Evolutionary conservation across 2,113 vertebrate species (phyloP), one percentile per base, ranked within the genome.

Genomic region (Catharus minimus): DNA sequence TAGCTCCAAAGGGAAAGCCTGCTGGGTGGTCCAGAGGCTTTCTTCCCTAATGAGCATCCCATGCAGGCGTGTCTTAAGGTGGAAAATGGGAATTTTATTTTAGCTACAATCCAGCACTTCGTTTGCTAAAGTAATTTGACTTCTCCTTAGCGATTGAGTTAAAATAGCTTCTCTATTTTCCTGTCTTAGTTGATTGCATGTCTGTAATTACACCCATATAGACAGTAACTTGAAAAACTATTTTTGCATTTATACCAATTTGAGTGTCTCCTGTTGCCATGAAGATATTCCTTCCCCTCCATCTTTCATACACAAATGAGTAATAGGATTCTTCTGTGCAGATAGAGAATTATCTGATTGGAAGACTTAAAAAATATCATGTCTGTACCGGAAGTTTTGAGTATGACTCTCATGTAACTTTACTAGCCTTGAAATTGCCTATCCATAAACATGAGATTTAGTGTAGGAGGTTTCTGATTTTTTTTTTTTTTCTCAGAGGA

Each of bases 131-230:
- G 93, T 93, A 78, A 94, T 90, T 95, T 57, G 62, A 93, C 49
- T 93, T 92, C 89, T 95, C 52, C 95, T 94, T 93, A 90, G 93
- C 55, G 22, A 93, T 18, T 84, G 89, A 86, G 46, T 95, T 95
- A 94, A 95, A 96, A 95, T 94, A 96, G 88, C 92, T 93, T 86
- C 73, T 96, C 77, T 92, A 1, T 95, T 95, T 95, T 94, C 74
- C 89, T 67, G n/a, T 93, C 93, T 88, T 61, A 43, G 94, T 79
- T 79, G 81, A 94, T 92, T 86, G 66, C 88, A 86, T 93, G 62
- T 92, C 83, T 94, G 66, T 95, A 95, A 94, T 96, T 95, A 95
- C 66, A 95, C 73, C 55, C 71, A 33, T 92, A 68, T 53, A 95
- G 86, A 88, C 80, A 95, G 86, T 71, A 94, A 92, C 78, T 93